These are phyloP conservation scores for Oikopleura dioica DNA, from an alignment of 23 tunicate genomes.

Conservation along the genomic window DNA sequence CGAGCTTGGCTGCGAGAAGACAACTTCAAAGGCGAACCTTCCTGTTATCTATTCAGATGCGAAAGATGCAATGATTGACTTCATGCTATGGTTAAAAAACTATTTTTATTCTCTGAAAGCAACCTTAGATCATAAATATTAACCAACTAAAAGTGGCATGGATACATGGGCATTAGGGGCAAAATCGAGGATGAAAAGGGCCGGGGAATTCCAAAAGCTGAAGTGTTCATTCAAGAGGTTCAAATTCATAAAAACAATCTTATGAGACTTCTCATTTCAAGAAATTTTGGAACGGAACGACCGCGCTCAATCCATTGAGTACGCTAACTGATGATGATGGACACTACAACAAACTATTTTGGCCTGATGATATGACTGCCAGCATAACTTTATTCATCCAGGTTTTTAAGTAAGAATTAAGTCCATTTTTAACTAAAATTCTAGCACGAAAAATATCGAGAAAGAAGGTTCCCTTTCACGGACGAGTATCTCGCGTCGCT, in stretches of 20 bases:
- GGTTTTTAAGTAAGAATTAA: no score
- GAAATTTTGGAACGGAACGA: no score
- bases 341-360: neutral
- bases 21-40: no score
- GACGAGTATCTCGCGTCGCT: no score
- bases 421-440: no score
- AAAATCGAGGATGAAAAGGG: neutral
- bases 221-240: neutral
- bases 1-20: neutral
- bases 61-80: neutral
- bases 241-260: no score
- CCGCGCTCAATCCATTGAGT: neutral
- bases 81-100: neutral
- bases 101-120: no score
- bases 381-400: no score
- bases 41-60: neutral
- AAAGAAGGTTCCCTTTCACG: no score
- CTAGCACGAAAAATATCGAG: no score
- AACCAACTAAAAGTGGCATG: neutral
- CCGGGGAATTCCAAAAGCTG: neutral
- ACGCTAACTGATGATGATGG: neutral
- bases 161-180: neutral
- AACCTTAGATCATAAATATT: neutral
- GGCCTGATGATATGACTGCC: neutral
- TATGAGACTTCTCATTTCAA: no score